Evolutionary conservation across 2,888 invertebrate species (phyloP).

Genomic region (Eutolmus rufibarbis): DNA sequence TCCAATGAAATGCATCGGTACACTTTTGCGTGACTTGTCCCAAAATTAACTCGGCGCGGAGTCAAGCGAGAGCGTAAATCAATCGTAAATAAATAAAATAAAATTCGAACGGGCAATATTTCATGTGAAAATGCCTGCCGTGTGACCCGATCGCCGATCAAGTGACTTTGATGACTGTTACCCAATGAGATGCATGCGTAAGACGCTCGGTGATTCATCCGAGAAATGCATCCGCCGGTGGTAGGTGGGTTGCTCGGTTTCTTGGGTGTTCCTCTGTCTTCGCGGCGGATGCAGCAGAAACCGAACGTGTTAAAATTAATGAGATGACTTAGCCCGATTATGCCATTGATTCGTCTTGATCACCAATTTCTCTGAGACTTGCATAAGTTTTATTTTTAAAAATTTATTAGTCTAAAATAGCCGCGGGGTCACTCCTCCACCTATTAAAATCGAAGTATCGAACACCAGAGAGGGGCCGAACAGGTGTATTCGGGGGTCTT

Average conservation of each 20-base stretch:
- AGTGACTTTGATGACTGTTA: constrained; percentile 32
- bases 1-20: not conserved
- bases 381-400: constrained; percentile 17
- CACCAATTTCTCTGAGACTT: not conserved
- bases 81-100: not conserved
- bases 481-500: not conserved
- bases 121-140: not conserved
- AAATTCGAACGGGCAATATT: not conserved
- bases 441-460: not conserved
- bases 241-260: not conserved
- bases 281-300: not conserved
- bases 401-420: not conserved
- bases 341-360: constrained; percentile 11
- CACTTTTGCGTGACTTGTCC: constrained; percentile 3
- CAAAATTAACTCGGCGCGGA: constrained; percentile 16
- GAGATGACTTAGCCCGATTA: constrained; percentile 17
- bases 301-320: constrained; percentile 22
- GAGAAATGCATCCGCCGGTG: not conserved
- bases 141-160: constrained; percentile 25
- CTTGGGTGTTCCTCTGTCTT: not conserved
- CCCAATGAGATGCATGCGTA: constrained; percentile 12
- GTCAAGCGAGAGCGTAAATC: not conserved
- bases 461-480: not conserved
- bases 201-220: constrained; percentile 4
- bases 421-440: not conserved